These are phyloP conservation scores for Drosophila nasuta DNA, from an alignment of 1,140 invertebrate species.

Conservation along the genomic window DNA sequence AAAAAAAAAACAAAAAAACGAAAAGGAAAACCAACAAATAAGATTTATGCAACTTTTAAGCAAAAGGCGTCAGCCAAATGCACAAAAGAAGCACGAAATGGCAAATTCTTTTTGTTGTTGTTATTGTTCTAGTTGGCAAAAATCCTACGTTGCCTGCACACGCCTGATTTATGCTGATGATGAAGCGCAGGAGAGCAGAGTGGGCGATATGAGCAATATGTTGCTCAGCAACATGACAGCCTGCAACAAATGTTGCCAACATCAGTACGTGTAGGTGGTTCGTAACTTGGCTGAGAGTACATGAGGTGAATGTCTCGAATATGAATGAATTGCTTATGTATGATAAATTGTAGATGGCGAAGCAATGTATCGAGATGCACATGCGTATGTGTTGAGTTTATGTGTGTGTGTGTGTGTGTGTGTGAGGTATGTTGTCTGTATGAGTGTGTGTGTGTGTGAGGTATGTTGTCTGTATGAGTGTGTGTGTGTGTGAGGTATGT, in stretches of 20 bases:
- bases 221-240: conserved; percentile 55
- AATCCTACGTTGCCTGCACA: conserved; percentile 56
- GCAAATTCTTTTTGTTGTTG: conserved; percentile 28
- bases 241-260: conserved; percentile 63
- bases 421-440: conserved; percentile 43
- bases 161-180: conserved; percentile 81
- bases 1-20: too few species aligned
- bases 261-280: conserved; percentile 51
- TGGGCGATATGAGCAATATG: conserved; percentile 36
- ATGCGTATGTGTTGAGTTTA: conserved; percentile 37
- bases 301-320: conserved; percentile 65
- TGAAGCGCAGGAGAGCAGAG: conserved; percentile 35
- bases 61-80: conserved; percentile 73
- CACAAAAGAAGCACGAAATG: conserved; percentile 41
- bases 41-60: conserved; percentile 83
- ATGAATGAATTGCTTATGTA: conserved; percentile 39
- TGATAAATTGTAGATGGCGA: conserved; percentile 46
- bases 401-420: conserved; percentile 21
- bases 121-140: conserved; percentile 51
- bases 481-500: conserved; percentile 45
- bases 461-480: conserved; percentile 43
- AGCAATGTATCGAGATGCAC: conserved; percentile 10
- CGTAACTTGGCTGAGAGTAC: conserved; percentile 39
- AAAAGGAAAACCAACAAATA: conserved; percentile 57
- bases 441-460: conserved; percentile 40